Percentiles rank a stretch among this genome's conserved stretches.
Evolutionary conservation across 2,797 vertebrate genomes (phyloP).

Genomic region (Acanthopagrus latus): DNA sequence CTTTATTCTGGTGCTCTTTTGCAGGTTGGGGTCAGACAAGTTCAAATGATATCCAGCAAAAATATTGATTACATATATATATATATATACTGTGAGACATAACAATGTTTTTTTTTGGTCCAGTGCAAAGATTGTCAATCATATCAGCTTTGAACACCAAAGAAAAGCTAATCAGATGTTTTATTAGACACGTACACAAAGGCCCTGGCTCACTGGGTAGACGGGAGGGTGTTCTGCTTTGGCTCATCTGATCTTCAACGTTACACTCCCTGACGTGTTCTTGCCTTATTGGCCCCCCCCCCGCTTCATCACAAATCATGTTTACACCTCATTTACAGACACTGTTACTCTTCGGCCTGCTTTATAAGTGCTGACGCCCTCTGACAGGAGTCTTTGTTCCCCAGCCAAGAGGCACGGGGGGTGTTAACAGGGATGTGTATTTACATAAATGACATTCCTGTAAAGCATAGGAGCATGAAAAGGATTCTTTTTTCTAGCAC

Average conservation of each 20-base stretch:
- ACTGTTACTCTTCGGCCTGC: constrained; percentile 22
- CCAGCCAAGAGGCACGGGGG: constrained; percentile 36
- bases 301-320: constrained; percentile 47
- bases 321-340: constrained; percentile 42
- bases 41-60: too few species aligned
- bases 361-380: constrained; percentile 30
- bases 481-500: not conserved
- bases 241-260: not conserved
- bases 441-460: constrained; percentile 22
- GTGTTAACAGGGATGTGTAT: constrained; percentile 38
- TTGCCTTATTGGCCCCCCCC: constrained; percentile 36
- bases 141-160: not conserved
- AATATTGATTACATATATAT: too few species aligned
- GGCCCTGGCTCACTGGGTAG: not conserved
- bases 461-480: not conserved
- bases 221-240: constrained; percentile 13
- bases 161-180: not conserved
- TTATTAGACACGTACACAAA: not conserved
- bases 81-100: not conserved
- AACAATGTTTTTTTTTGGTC: not conserved
- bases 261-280: constrained; percentile 28
- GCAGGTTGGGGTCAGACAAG: too few species aligned
- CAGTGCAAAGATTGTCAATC: not conserved
- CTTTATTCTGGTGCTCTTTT: too few species aligned
- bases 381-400: constrained; percentile 49